Evolutionary conservation across 35 echinoderm and acorn worm genomes (phyloP), one percentile per base, ranked within the genome.

Genomic region (Apostichopus parvimensis): DNA sequence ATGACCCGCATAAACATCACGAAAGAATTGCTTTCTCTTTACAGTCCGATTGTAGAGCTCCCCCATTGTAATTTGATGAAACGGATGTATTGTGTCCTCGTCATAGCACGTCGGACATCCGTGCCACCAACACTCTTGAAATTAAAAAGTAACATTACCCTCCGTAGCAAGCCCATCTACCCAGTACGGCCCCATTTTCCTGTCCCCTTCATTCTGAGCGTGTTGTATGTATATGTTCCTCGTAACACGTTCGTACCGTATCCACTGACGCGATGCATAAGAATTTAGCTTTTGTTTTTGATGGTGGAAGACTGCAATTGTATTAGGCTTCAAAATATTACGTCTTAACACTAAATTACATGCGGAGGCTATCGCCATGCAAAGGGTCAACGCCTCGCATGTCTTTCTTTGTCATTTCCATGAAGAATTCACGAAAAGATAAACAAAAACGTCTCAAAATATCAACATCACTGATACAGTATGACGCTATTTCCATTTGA

Each of bases 281-380:
- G 64, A 88, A 28, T 88, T 12, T 60, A 53, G 57, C 62, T 88
- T 73, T 52, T 66, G 66, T 12, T 88, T 66, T 73, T 88, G 86
- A 28, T 53, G 12, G 7, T 59, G 79, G 53, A 95, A 54, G 13
- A 95, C 77, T 6, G 78, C 91, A 62, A 93, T 95, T 18, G 94
- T 82, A 56, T 93, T 1, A 5, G 94, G 94, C 53, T 57, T 73
- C 0, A 95, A 62, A 76, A 95, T 84, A 68, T 92, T 92, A 21
- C 79, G 84, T 60, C 91, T 62, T 83, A 95, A 85, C 14, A 90
- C 87, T 9, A 93, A 55, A 57, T 93, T 93, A 58, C 94, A 95
- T 8, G 91, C 86, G 1, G 94, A 86, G 24, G 94, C 94, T 21
- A 95, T 95, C 1, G 94, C 93, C n/a, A 95, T 95, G 64, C 94